Conservation (phyloP, 2,888 invertebrate genomes). For the Coelinius sp. region DNA sequence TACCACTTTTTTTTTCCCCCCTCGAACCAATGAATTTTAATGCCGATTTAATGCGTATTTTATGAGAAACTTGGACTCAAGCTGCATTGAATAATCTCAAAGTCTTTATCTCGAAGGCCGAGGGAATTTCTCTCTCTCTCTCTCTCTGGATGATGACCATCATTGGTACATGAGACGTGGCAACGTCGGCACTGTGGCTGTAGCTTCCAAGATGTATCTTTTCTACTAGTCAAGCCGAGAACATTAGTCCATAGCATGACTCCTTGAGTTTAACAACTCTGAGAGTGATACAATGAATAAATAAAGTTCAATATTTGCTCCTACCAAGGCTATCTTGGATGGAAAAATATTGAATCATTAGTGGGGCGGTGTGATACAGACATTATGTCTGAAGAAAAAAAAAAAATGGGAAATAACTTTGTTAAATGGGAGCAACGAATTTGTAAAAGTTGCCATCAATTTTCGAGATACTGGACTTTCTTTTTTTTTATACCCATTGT, state of each 20-base stretch:
- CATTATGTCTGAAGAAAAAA: not conserved
- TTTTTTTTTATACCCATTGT: not conserved
- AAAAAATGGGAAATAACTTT: constrained; percentile 1
- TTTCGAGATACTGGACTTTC: not conserved
- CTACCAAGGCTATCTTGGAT: not conserved
- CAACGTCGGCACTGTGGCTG: constrained; percentile 14
- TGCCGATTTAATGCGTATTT: not conserved
- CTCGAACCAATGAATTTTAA: not conserved
- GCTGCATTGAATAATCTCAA: not conserved
- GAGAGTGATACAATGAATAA: constrained; percentile 9
- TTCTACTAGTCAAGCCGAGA: constrained; percentile 38
- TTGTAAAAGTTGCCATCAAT: constrained; percentile 9
- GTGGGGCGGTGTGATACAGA: not conserved
- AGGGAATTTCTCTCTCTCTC: constrained; percentile 1
- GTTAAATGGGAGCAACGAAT: constrained; percentile 4
- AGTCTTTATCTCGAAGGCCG: not conserved
- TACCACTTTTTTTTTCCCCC: not conserved
- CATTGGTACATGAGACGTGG: constrained; percentile 31
- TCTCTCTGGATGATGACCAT: constrained; percentile 29
- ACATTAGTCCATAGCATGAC: constrained; percentile 37
- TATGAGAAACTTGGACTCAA: constrained; percentile 5
- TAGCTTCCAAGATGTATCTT: constrained; percentile 28
- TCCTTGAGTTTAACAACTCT: constrained; percentile 4
- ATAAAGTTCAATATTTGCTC: constrained; percentile 20
- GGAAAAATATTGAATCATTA: constrained; percentile 26